Evolutionary conservation across 2,888 invertebrate genomes (phyloP), one percentile per base, ranked within the genome.

Genomic region (Spicauda simplicius): DNA sequence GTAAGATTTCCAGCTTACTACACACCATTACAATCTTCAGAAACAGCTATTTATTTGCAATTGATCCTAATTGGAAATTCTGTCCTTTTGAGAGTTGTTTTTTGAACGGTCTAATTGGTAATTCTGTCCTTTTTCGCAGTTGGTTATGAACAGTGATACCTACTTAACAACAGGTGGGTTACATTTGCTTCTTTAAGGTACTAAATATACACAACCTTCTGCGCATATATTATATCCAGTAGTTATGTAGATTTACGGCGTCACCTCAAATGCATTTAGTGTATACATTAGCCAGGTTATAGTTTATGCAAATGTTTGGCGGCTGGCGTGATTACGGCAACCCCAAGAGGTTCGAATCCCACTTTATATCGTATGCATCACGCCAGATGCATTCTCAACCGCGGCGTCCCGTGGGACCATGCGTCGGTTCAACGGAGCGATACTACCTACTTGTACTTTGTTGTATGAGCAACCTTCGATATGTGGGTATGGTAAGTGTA

Each of bases 291-390:
- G 57, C 30, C 37, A 56, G 41, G 56, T 56, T 37, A 52, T 61
- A 50, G 37, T 56, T 67, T 61, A 67, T 57, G 60, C 56, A 61
- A 61, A 61, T 56, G 19, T 60, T 55, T 37, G 53, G 64, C 41
- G 60, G 59, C 81, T 83, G 81, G 82, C 80, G 84, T 87, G 87
- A 90, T 89, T 87, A 89, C 81, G 73, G 71, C 72, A 74, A 76
- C 84, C 90, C 82, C 86, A 48, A 55, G 85, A 78, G 88, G 72
- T 71, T 73, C 60, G 72, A 72, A 83, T 81, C 79, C 80, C 74
- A 81, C 86, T 87, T 86, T 82, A 85, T 84, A 82, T 73, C 85
- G 75, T 83, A 88, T 90, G 85, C 86, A 88, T 86, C 87, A 85
- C 79, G 78, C 68, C 59, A 73, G 81, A 84, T 87, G 88, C 88